Conservation (phyloP, 92 coral and sea anemone genomes). For the Metridium senile region DNA sequence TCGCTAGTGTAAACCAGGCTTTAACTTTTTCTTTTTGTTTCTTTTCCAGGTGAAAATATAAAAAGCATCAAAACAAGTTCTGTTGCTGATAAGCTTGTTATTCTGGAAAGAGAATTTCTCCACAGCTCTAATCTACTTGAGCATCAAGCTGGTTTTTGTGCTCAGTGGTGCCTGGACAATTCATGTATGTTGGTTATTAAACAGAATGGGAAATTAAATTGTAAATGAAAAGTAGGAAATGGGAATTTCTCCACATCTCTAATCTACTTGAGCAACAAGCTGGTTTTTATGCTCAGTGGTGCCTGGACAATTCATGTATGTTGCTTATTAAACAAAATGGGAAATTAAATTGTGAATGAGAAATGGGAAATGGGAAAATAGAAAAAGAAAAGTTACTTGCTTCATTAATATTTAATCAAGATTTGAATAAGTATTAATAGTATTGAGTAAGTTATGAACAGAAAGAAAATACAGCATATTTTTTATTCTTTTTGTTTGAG, state of each 20-base stretch:
- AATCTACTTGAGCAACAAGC: conserved; percentile 86
- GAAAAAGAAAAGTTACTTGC: too few relatives aligned
- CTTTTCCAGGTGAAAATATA: conserved; percentile 82
- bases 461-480: too few relatives aligned
- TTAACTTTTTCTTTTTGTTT: background rate
- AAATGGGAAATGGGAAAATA: too few relatives aligned
- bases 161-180: conserved; percentile 93
- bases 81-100: conserved; percentile 66
- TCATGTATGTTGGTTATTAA: too few relatives aligned
- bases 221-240: too few relatives aligned
- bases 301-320: conserved; percentile 81
- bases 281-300: conserved; percentile 98
- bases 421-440: too few relatives aligned
- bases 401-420: too few relatives aligned
- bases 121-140: conserved; percentile 62
- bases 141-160: conserved; percentile 98
- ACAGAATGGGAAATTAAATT: too few relatives aligned
- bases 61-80: conserved; percentile 65
- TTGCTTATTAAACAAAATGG: too few relatives aligned
- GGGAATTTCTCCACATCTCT: background rate
- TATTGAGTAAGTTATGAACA: too few relatives aligned
- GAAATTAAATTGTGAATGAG: too few relatives aligned
- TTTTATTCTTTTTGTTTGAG: too few relatives aligned
- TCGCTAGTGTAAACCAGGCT: background rate
- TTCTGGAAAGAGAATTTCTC: conserved; percentile 72